Evolutionary conservation across 2,113 vertebrate genomes (phyloP).

Genomic region (Corythornis cristatus): DNA sequence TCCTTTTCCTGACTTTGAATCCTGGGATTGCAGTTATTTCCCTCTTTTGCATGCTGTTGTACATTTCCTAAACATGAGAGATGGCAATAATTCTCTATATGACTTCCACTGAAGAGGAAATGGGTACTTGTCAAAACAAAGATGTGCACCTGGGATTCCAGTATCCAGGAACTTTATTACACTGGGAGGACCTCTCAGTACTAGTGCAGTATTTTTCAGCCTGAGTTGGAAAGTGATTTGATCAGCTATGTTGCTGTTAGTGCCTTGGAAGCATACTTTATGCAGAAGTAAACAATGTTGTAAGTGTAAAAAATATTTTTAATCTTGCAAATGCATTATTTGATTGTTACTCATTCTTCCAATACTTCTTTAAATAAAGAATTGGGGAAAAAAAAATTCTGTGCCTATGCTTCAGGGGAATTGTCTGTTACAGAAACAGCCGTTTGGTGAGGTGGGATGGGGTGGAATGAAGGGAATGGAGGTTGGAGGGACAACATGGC

Average conservation of each 20-base stretch:
- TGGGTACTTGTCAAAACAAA: conserved; percentile 34
- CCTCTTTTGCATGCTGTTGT: background rate
- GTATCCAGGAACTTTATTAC: background rate
- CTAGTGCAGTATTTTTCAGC: background rate
- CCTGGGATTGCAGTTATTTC: background rate
- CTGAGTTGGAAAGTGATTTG: background rate
- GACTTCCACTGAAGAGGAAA: conserved; percentile 48
- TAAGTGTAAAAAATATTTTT: background rate
- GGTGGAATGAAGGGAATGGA: background rate
- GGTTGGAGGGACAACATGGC: background rate
- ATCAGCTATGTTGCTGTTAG: background rate
- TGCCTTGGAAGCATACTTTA: background rate
- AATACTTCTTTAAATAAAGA: background rate
- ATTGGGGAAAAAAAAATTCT: background rate
- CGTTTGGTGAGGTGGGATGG: background rate
- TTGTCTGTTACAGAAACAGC: background rate
- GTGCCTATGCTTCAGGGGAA: background rate
- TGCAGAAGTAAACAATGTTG: background rate
- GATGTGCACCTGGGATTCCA: background rate
- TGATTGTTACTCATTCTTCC: no score
- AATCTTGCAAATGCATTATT: background rate
- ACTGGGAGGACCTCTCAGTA: background rate
- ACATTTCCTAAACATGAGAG: background rate
- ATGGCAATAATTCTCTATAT: conserved; percentile 2
- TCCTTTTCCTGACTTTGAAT: background rate